Evolutionary conservation across 2,113 vertebrate species (phyloP), one percentile per base, ranked within the genome.

Genomic region (Sapajus apella): DNA sequence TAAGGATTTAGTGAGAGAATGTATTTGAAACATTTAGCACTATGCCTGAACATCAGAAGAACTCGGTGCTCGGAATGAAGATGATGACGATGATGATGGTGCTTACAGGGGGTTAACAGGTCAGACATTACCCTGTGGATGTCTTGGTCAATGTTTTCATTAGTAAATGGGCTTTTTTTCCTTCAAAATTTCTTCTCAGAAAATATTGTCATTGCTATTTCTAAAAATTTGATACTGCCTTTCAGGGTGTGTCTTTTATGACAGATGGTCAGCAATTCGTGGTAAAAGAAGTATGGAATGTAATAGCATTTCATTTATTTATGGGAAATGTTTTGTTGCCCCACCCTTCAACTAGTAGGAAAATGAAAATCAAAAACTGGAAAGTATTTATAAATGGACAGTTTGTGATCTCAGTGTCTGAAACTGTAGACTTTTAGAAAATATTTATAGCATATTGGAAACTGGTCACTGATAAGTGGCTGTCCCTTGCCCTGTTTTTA

Each of bases 351-450:
- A 61, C 70, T 47, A 30, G 72, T 81, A 96, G 96, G 95, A 95
- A 96, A 96, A 94, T 97, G 58, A 95, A 95, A 92, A 52, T 96
- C 40, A 86, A 90, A 96, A 94, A 84, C 91, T 96, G 95, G 93
- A 96, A 97, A 92, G 56, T 96, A 70, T 96, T 94, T 96, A 95
- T 95, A 94, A 94, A 66, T 61, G 90, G 91, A 97, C 92, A 98
- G 84, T 52, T 37, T 97, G 93, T 93, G 96, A 97, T 94, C 94
- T 97, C 96, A 97, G 82, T 91, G 87, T 98, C 97, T 98, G 86
- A 97, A 95, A 98, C 90, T 92, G 93, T 96, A 95, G 97, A 97
- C 96, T 95, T 92, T 90, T 81, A 91, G 87, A 95, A 95, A 95
- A 93, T 81, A 95, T 95, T 97, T 96, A 87, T 95, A 89, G 82